A percentile compares a stretch with the other conserved stretches of the same genome.
Evolutionary conservation across 1,140 invertebrate genomes (phyloP).

Genomic region (Nasonia giraulti): DNA sequence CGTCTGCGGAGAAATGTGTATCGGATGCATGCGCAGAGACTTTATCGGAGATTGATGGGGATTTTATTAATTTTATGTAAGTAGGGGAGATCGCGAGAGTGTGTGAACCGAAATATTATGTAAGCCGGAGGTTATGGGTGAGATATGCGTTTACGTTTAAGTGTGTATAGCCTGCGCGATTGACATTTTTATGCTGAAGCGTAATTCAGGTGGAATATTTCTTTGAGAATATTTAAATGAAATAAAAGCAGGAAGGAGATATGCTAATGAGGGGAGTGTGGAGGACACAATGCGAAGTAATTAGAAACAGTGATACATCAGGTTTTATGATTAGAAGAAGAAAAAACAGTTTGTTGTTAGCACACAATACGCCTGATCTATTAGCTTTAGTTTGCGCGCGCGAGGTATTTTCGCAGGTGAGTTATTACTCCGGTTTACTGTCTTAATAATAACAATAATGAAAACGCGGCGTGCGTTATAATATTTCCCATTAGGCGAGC

Average conservation of each 20-base stretch:
- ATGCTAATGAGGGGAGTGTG: background rate
- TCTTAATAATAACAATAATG: background rate
- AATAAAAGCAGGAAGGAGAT: background rate
- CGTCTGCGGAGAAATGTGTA: slow-evolving; percentile 8
- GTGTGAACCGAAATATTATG: slow-evolving; percentile 41
- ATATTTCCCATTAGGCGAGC: background rate
- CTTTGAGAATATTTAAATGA: background rate
- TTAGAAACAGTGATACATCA: background rate
- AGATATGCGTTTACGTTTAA: background rate
- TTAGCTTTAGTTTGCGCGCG: background rate
- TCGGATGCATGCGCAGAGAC: background rate
- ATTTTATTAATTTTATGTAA: slow-evolving; percentile 44
- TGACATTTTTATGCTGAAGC: background rate
- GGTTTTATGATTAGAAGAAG: background rate
- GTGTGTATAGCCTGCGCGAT: background rate
- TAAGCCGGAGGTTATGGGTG: background rate
- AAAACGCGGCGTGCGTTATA: background rate
- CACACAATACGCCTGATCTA: background rate
- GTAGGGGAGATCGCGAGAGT: background rate
- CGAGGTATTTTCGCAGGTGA: background rate
- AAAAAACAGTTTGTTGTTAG: background rate
- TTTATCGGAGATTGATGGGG: slow-evolving; percentile 2
- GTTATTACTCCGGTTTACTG: background rate
- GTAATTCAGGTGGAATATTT: background rate
- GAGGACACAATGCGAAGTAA: background rate